Conservation (phyloP, 30 jellyfish, hydroid and myxozoan species). For the Rhopilema esculentum region DNA sequence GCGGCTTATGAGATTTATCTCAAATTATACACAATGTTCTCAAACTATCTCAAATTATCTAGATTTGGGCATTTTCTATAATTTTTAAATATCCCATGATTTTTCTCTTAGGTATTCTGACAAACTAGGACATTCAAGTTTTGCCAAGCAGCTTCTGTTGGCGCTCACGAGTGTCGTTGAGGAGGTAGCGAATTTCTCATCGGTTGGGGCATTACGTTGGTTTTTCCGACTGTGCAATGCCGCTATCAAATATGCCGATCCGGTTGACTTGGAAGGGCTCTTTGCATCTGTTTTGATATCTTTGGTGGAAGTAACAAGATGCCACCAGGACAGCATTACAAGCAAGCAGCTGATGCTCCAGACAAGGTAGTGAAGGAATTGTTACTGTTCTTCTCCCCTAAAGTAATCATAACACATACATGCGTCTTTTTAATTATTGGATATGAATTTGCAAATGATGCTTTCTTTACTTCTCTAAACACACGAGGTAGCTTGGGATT, state of each 20-base stretch:
- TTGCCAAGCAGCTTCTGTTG: slow-evolving; percentile 1
- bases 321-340: slow-evolving; percentile 19
- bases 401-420: no score
- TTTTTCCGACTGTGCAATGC: slow-evolving; percentile 59
- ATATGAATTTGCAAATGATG: no score
- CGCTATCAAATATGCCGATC: slow-evolving; percentile 12
- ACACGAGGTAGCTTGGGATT: neutral
- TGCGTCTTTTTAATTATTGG: no score
- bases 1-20: no score
- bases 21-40: no score
- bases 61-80: no score
- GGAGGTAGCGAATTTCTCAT: slow-evolving; percentile 24
- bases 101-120: slow-evolving; percentile 6
- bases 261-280: slow-evolving; percentile 9
- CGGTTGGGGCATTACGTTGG: slow-evolving; percentile 94
- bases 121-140: slow-evolving; percentile 1
- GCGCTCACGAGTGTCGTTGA: slow-evolving; percentile 23
- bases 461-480: no score
- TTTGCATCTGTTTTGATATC: slow-evolving; percentile 42
- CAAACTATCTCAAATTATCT: no score
- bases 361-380: slow-evolving; percentile 15
- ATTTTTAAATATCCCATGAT: neutral
- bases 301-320: slow-evolving; percentile 17
- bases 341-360: slow-evolving; percentile 58
- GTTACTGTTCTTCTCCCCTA: neutral